phyloP scores from a whole-genome alignment of 92 coral and sea anemone species.

The Hydrozoanthus gracilis region DNA sequence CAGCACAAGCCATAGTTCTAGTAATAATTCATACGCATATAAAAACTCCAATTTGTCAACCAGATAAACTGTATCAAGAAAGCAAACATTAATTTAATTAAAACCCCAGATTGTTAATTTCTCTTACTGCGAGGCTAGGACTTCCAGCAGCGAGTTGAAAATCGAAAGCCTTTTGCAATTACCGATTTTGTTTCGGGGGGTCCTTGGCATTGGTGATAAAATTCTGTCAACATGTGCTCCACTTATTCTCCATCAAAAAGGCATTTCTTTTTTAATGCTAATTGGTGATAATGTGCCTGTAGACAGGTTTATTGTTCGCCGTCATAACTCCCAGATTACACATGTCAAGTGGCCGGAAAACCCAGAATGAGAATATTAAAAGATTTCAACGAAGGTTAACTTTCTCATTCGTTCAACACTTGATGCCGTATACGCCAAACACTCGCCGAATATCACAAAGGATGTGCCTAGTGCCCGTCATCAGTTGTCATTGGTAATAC shows the following conservation, averaged over 20 bases:
- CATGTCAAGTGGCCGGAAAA: conserved; percentile 48
- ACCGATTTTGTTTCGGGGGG: conserved; percentile 26
- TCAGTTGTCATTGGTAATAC: conserved; percentile 7
- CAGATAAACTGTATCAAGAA: conserved; percentile 39
- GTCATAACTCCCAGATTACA: conserved; percentile 33
- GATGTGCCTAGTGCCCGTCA: background rate
- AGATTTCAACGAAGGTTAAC: conserved; percentile 27
- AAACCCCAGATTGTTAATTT: conserved; percentile 32
- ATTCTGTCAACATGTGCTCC: conserved; percentile 44
- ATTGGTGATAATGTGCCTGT: conserved; percentile 40
- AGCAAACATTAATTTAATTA: conserved; percentile 44
- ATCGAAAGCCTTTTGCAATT: conserved; percentile 24
- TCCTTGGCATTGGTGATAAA: conserved; percentile 32
- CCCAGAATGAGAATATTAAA: conserved; percentile 30
- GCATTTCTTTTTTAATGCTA: conserved; percentile 44
- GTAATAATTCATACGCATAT: conserved; percentile 10
- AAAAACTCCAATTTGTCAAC: conserved; percentile 30
- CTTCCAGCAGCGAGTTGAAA: conserved; percentile 23
- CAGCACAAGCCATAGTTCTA: background rate
- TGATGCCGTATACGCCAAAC: background rate
- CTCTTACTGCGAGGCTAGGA: conserved; percentile 5
- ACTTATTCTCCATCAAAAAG: conserved; percentile 47
- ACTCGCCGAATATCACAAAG: conserved; percentile 12
- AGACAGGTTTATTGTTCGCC: conserved; percentile 46
- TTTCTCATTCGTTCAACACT: conserved; percentile 3